Conservation (phyloP, 2,113 vertebrate species). For the Paradoxurus hermaphroditus region DNA sequence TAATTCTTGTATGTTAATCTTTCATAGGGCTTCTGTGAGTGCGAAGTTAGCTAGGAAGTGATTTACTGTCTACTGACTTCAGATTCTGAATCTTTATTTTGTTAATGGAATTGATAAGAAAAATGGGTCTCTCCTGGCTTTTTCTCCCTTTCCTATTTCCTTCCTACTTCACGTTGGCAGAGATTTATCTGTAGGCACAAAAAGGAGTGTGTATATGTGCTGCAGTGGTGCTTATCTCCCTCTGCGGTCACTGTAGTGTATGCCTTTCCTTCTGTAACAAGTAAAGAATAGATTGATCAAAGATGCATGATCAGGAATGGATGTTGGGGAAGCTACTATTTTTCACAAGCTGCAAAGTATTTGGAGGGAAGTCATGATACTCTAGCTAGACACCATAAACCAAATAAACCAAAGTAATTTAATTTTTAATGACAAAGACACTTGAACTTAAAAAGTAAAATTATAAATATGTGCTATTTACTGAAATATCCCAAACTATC, state of each 20-base stretch:
- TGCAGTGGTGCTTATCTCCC: neutral
- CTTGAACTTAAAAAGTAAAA: neutral
- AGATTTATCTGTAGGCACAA: conserved; percentile 38
- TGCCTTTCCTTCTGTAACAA: neutral
- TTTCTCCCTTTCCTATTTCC: neutral
- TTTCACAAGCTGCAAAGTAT: neutral
- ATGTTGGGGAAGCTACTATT: neutral
- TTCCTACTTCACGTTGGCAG: conserved; percentile 23
- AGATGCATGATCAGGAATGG: neutral
- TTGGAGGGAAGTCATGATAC: neutral
- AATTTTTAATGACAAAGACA: neutral
- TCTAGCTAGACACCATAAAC: neutral
- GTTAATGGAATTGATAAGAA: conserved; percentile 62
- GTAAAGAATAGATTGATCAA: neutral
- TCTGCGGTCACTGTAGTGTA: neutral
- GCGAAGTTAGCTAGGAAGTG: neutral
- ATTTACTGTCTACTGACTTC: conserved; percentile 41
- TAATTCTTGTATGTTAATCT: conserved; percentile 22
- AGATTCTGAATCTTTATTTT: conserved; percentile 56
- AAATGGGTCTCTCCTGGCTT: conserved; percentile 8
- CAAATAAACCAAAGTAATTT: neutral
- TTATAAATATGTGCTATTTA: neutral
- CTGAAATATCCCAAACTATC: neutral
- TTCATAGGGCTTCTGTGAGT: neutral
- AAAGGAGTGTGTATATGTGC: neutral